Percentiles rank a stretch among this genome's conserved stretches.
Evolutionary conservation across 92 coral and sea anemone genomes (phyloP).

Genomic region (Zoanthus gigantus): DNA sequence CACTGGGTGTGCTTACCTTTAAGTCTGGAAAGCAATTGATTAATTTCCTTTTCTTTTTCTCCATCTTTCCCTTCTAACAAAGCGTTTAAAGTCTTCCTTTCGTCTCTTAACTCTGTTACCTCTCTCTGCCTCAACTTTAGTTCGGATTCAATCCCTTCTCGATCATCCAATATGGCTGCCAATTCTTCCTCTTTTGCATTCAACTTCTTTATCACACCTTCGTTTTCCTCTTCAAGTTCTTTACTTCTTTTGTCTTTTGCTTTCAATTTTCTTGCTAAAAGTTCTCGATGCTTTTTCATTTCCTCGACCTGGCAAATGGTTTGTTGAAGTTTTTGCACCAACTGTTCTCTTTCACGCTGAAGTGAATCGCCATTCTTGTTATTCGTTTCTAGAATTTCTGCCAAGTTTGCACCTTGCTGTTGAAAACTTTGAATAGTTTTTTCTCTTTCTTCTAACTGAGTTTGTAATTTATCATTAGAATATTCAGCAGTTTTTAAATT

Average conservation of each 20-base stretch:
- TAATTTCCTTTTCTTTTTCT: constrained; percentile 90
- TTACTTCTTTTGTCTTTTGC: constrained; percentile 81
- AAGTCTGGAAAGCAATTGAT: constrained; percentile 87
- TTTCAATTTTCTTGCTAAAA: constrained; percentile 86
- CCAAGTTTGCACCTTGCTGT: constrained; percentile 90
- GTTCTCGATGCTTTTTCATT: constrained; percentile 90
- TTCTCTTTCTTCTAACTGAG: constrained; percentile 87
- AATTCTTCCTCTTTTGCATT: constrained; percentile 84
- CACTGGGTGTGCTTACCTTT: constrained; percentile 71
- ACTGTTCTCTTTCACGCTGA: constrained; percentile 87
- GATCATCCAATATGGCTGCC: constrained; percentile 89
- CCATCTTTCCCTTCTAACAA: constrained; percentile 91
- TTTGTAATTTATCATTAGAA: constrained; percentile 67
- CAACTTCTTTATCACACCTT: constrained; percentile 22
- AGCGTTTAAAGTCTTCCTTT: constrained; percentile 80
- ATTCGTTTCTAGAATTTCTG: constrained; percentile 85
- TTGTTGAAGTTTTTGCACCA: constrained; percentile 83
- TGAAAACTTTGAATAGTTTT: constrained; percentile 79
- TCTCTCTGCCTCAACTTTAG: constrained; percentile 83
- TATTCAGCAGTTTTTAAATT: constrained; percentile 65
- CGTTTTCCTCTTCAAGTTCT: constrained; percentile 78
- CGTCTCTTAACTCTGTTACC: constrained; percentile 78
- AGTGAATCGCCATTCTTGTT: constrained; percentile 89
- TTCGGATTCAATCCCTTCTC: constrained; percentile 79
- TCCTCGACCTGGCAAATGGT: constrained; percentile 81